Base-by-base conservation (phyloP, 2,113 vertebrate species). In the Neoarius graeffei region DNA sequence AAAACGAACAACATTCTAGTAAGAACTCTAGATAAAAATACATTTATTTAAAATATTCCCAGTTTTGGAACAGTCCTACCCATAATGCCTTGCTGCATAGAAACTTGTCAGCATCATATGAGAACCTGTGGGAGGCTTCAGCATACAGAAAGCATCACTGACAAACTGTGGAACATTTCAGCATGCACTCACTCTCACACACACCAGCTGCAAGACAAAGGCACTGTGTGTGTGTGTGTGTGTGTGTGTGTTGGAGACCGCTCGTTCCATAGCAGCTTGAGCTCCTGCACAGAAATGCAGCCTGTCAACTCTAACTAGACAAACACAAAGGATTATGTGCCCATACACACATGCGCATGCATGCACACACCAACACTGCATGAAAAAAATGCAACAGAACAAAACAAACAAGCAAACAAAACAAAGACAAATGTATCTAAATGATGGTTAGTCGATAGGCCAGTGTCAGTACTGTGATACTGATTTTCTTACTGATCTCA, bases 141-240 rank as follows among this genome's bases (percentile, higher is more conserved):
- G 85, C 9, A 20, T 8, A 59, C 77, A 27, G 79, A 71, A 25
- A 52, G 20, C 52, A 81, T 35, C 62, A 42, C 62, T 81, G 77
- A 80, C 64, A 81, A n/a, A 87, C 85, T 87, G 64, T 71, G 77
- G 64, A 57, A 48, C 27, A 64, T 87, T 87, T 87, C 85, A 87
- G 48, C 19, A 4, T 27, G 27, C 59, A 52, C 86, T 3, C 25
- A 11, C 62, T 56, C 87, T 23, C 86, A 56, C 66, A 57, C 62
- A 13, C 56, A 50, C 85, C 83, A 87, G 86, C 86, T 87, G 86
- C 79, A 87, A 82, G 79, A 87, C 86, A 87, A 87, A 87, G 66
- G 23, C 86, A 57, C 79, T 4, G 79, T 81, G 77, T 87, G 54
- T 73, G 64, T 48, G 19, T 83, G 80, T 54, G 62, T 54, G 82